Evolutionary conservation across 2,797 vertebrate species (phyloP), one percentile per base, ranked within the genome.

Genomic region (Dicrostonyx torquatus): DNA sequence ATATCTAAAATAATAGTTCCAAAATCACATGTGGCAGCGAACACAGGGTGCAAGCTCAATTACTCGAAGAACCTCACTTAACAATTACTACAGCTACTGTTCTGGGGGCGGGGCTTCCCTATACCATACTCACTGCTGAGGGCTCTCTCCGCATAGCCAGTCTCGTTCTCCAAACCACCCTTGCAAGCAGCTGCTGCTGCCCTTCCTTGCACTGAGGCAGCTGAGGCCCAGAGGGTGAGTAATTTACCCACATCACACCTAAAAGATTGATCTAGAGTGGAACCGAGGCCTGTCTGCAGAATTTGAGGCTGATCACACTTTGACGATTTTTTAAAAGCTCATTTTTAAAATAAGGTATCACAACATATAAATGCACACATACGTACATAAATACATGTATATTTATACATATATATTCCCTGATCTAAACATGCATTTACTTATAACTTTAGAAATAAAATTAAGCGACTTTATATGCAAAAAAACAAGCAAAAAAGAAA

Each of bases 401-500:
- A 31, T 14, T 34, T 31, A 15, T 29, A 31, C 31, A 12, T n/a
- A 91, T 68, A 20, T 43, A 89, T 86, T 89, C 84, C n/a, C 55
- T 90, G 20, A 70, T 87, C 48, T 82, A 91, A 89, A 76, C 76
- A 60, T 40, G 15, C n/a, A 70, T 91, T 91, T 87, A 78, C 64
- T 82, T 87, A 62, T 68, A 92, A 70, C 62, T 95, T 94, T 72
- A 94, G 50, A 95, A 97, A 73, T 68, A 87, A 92, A 93, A 76
- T 75, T 89, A 92, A 87, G 93, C 31, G 84, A 80, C 66, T 60
- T 94, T 45, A 43, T 84, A 53, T 82, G 53, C 48, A 82, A 91
- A 97, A 75, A 76, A 68, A 68, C 5, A 34, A 43, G 48, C 64
- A 62, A 43, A 43, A 53, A 64, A 43, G 24, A 31, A 84, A 84